These are phyloP conservation scores for Alloscopus bannaensis DNA, from an alignment of 2,888 invertebrate genomes.

Conservation along the genomic window DNA sequence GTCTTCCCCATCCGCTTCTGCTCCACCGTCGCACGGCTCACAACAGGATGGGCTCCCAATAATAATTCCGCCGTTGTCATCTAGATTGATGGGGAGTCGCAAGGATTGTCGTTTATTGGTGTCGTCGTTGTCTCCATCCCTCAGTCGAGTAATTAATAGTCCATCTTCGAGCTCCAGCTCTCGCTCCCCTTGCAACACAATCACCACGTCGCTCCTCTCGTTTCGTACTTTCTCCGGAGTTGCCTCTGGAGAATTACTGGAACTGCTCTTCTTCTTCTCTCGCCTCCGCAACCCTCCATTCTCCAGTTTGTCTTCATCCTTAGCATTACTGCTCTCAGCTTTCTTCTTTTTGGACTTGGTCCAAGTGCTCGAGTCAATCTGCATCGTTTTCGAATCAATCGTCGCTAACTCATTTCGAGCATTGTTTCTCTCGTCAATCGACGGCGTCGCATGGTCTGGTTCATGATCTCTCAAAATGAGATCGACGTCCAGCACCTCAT, in stretches of 20 bases:
- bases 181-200: slow-evolving; percentile 52
- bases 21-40: slow-evolving; percentile 28
- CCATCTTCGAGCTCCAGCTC: slow-evolving; percentile 52
- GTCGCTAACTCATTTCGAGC: slow-evolving; percentile 33
- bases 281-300: slow-evolving; percentile 32
- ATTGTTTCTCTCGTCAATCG: slow-evolving; percentile 38
- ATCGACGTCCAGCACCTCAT: slow-evolving; percentile 53
- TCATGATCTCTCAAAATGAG: slow-evolving; percentile 27
- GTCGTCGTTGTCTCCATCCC: slow-evolving; percentile 40
- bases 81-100: slow-evolving; percentile 38
- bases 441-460: not conserved
- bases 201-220: slow-evolving; percentile 19
- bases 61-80: slow-evolving; percentile 54
- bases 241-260: slow-evolving; percentile 55
- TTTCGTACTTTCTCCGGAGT: slow-evolving; percentile 56
- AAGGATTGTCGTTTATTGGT: not conserved
- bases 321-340: slow-evolving; percentile 41
- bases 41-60: not conserved
- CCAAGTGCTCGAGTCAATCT: slow-evolving; percentile 72
- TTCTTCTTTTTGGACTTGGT: slow-evolving; percentile 68
- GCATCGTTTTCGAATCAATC: slow-evolving; percentile 13
- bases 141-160: slow-evolving; percentile 59
- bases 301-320: slow-evolving; percentile 36
- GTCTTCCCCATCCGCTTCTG: slow-evolving; percentile 54
- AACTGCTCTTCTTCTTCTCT: not conserved